Base-by-base conservation (phyloP, 2,113 vertebrate species). In the Nerophis lumbriciformis region DNA sequence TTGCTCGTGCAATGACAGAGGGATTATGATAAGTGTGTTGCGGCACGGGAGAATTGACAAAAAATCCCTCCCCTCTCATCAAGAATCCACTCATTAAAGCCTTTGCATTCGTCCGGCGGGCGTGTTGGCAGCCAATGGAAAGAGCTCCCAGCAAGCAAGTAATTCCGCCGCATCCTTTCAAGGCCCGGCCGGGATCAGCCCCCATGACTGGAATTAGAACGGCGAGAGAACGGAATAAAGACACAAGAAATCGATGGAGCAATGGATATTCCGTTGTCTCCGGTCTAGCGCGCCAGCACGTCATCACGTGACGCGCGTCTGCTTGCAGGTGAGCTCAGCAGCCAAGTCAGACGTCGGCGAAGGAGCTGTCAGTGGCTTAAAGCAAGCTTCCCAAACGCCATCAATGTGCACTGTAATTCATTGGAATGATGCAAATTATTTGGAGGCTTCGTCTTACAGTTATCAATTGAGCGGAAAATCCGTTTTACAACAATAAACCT, bases 161-260 rank as follows among this genome's bases (percentile, higher is more conserved):
- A 69, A 50, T 76, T 48, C 52, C 59, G 55, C 52, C 9, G 1
- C 50, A 64, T 69, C 67, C 63, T 63, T 66, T 60, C 66, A 50
- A 50, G 61, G 70, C 74, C 72, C 1, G 0, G 71, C 72, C 1
- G 0, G 71, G 78, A 72, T 75, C 48, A 57, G 69, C 78, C 78
- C 72, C 35, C 74, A 68, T 38, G 71, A 72, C 77, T 71, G 84
- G 81, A 85, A 82, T 82, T 83, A 57, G 72, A 65, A 71, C 45
- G 35, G 68, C 51, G 69, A 75, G 72, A 78, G 73, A 73, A 78
- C 63, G 56, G 80, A 81, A 84, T 86, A 74, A 84, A 87, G 80
- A 85, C 78, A 74, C 80, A 77, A 73, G 71, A 59, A 77, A 87
- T 88, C 84, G 82, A 90, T 85, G 77, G 70, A 50, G 78, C 75